phyloP scores from a whole-genome alignment of 1,140 invertebrate species.

The Drosophila nannoptera region DNA sequence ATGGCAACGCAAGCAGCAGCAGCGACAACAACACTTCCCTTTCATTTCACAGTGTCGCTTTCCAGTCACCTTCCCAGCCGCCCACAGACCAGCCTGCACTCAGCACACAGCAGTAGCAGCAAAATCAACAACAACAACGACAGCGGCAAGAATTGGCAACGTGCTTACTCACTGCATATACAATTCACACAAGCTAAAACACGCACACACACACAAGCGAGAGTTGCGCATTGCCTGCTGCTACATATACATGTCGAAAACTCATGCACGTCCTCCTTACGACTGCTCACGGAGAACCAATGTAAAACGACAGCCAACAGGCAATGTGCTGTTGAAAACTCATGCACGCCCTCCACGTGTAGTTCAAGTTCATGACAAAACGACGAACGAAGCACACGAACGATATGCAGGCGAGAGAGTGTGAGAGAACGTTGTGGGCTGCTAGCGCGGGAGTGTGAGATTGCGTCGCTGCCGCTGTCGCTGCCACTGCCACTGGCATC shows the following conservation, averaged over 20 bases:
- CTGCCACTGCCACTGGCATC: constrained; percentile 14
- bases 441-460: constrained; percentile 30
- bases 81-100: constrained; percentile 50
- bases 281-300: background rate
- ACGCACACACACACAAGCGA: constrained; percentile 7
- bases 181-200: constrained; percentile 24
- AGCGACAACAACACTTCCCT: constrained; percentile 49
- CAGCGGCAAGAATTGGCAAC: no score
- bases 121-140: constrained; percentile 10
- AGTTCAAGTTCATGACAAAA: constrained; percentile 78
- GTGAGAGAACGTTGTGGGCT: constrained; percentile 28
- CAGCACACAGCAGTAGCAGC: constrained; percentile 12
- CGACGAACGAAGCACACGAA: constrained; percentile 52
- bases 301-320: constrained; percentile 7
- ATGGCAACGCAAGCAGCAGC: constrained; percentile 17
- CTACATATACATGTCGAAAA: constrained; percentile 53
- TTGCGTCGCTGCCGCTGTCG: constrained; percentile 21
- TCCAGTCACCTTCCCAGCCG: constrained; percentile 22
- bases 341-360: constrained; percentile 78
- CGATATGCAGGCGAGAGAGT: constrained; percentile 31
- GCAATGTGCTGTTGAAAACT: constrained; percentile 53
- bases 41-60: constrained; percentile 44
- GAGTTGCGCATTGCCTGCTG: constrained; percentile 49
- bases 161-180: constrained; percentile 64
- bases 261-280: constrained; percentile 61